Evolutionary conservation across 2,797 vertebrate genomes (phyloP), one percentile per base, ranked within the genome.

Genomic region (Nannoperca obscura): DNA sequence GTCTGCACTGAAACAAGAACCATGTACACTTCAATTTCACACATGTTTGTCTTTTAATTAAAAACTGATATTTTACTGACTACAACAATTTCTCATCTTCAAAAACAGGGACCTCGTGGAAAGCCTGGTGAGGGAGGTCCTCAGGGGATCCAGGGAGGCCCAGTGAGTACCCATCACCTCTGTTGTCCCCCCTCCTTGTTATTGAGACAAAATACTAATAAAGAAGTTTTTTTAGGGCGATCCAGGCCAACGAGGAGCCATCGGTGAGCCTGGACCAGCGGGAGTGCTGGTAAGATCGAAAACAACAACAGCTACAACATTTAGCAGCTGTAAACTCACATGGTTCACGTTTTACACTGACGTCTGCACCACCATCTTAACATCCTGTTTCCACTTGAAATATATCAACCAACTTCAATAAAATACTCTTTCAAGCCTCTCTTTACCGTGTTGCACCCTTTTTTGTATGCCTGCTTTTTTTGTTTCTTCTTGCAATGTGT

Each of bases 251-350:
- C 95, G 96, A 92, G 98, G 98, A 68, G 91, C 90, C 57, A 81
- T 95, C 7, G 98, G 98, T 76, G 97, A 99, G 90, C 54, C 57
- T 27, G 98, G 98, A 24, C 97, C 96, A 0, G 93, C 91, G 42
- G 98, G 98, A 84, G 93, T 90, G 0, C 91, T 83, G 89, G 98
- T 99, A 62, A 96, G 96, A 89, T 17, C 2, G 3, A 20, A 24
- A 17, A 9, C 38, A 15, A 5, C 17, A 14, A 8, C 36, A 10
- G 3, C 7, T 11, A 13, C 27, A 47, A 7, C 2, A 12, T n/a
- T 50, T 65, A 22, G 17, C 38, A 9, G 24, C 38, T 12, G 50
- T 13, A 17, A 55, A 55, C 53, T 30, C 27, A 15, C 3, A 24
- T 14, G 5, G 24, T 27, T 24, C 50, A 19, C 30, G 20, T 32